phyloP scores from a whole-genome alignment of 2,888 invertebrate genomes.

The Cerastoderma edule region DNA sequence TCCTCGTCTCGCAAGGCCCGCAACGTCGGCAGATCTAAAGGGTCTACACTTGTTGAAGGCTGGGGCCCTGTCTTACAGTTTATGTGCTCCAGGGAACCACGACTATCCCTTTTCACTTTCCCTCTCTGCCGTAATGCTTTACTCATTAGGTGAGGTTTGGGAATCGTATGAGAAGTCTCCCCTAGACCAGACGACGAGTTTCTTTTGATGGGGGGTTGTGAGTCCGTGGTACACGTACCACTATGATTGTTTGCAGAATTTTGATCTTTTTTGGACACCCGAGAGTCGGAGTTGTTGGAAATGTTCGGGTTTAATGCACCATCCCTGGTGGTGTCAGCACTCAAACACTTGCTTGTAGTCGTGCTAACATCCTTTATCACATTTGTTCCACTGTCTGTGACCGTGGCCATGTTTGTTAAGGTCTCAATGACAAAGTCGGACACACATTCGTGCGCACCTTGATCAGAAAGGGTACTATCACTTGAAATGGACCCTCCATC shows the following conservation, averaged over 20 bases:
- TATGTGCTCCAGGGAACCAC: constrained; percentile 47
- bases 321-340: background rate
- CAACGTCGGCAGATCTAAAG: constrained; percentile 23
- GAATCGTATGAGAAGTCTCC: background rate
- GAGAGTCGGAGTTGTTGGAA: background rate
- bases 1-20: constrained; percentile 59
- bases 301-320: background rate
- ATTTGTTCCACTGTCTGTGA: background rate
- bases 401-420: constrained; percentile 39
- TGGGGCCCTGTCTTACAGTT: constrained; percentile 52
- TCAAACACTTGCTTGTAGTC: background rate
- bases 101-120: constrained; percentile 14
- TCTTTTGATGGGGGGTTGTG: background rate
- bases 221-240: background rate
- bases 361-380: too few relatives aligned
- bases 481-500: constrained; percentile 54
- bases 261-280: background rate
- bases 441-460: constrained; percentile 35
- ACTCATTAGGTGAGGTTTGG: constrained; percentile 9
- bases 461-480: constrained; percentile 57
- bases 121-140: constrained; percentile 6
- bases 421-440: constrained; percentile 56
- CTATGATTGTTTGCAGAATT: background rate
- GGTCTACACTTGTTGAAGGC: background rate
- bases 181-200: background rate